phyloP scores from a whole-genome alignment of 1,140 invertebrate species.

The Popillia japonica region DNA sequence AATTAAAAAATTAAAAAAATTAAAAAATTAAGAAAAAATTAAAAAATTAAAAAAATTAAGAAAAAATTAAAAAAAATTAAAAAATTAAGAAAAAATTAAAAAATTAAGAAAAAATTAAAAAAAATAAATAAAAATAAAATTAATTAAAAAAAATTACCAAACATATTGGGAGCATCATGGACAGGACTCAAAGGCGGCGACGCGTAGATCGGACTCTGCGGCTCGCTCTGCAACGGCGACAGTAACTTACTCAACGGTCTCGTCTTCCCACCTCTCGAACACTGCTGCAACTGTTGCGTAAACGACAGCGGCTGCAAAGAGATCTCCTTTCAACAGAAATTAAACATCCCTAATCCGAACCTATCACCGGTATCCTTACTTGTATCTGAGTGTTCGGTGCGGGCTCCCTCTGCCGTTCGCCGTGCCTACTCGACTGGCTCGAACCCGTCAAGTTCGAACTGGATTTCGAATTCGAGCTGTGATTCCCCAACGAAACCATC shows the following conservation, averaged over 20 bases:
- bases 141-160: constrained; percentile 51
- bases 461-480: constrained; percentile 76
- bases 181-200: constrained; percentile 77
- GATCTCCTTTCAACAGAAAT: constrained; percentile 13
- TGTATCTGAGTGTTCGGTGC: constrained; percentile 48
- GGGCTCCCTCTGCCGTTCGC: constrained; percentile 54
- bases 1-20: neutral
- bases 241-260: constrained; percentile 69
- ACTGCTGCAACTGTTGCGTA: constrained; percentile 80
- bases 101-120: too few species aligned
- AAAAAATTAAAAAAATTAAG: too few species aligned
- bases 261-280: constrained; percentile 67
- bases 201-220: constrained; percentile 79
- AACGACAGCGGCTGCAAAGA: constrained; percentile 69
- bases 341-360: neutral
- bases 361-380: neutral
- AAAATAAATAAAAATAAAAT: neutral
- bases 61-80: too few species aligned
- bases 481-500: constrained; percentile 75
- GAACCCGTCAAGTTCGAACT: constrained; percentile 73
- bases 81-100: too few species aligned
- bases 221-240: constrained; percentile 77
- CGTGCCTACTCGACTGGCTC: constrained; percentile 59
- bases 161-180: constrained; percentile 63
- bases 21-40: too few species aligned